Evolutionary conservation across 2,113 vertebrate genomes (phyloP).

Genomic region (Casuarius casuarius): DNA sequence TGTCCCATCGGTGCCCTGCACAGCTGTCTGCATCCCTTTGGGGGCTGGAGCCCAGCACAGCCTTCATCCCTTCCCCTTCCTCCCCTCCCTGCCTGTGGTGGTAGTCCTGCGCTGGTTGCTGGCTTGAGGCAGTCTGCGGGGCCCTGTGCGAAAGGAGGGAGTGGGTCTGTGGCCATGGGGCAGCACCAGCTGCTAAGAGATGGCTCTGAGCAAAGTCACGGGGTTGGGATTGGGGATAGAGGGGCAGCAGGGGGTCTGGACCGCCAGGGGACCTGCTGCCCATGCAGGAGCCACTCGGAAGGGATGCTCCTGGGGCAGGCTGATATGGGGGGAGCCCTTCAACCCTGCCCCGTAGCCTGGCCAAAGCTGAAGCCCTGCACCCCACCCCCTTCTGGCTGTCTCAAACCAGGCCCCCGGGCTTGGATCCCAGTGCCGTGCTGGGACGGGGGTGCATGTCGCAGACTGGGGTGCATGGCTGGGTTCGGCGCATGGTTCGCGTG

Average conservation of each 20-base stretch:
- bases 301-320: background rate
- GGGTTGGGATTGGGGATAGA: background rate
- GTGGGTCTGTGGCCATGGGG: background rate
- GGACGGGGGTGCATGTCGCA: slow-evolving; percentile 18
- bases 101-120: background rate
- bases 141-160: background rate
- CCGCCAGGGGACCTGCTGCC: background rate
- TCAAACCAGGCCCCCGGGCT: background rate
- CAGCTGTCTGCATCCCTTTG: background rate
- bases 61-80: background rate
- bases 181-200: background rate
- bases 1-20: background rate
- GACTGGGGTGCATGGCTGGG: background rate
- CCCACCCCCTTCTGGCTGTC: background rate
- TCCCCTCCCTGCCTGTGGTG: background rate
- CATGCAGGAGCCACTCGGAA: background rate
- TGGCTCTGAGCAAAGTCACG: background rate
- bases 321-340: background rate
- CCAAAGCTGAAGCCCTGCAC: background rate
- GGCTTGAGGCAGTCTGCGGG: background rate
- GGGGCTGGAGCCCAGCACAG: background rate
- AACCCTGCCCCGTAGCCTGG: background rate
- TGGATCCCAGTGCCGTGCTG: fast-evolving
- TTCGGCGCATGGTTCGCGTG: background rate
- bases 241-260: background rate